A percentile compares a stretch with the other conserved stretches of the same genome.
Conservation (phyloP, 2,888 invertebrate species). For the Lasioglossum calceatum region DNA sequence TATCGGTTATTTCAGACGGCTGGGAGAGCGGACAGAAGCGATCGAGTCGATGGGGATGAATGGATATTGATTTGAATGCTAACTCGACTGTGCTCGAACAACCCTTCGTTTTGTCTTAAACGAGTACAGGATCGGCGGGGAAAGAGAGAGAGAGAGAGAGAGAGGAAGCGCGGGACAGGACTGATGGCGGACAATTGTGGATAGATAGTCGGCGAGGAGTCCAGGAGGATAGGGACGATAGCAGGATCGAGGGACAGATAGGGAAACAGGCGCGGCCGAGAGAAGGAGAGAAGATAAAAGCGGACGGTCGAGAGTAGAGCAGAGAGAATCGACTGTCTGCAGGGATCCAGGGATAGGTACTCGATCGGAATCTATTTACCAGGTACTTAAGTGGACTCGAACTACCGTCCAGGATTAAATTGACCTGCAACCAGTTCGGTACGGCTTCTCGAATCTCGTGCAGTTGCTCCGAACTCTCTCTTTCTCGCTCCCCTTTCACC, state of each 20-base stretch:
- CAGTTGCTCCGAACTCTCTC: constrained; percentile 30
- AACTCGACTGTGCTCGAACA: constrained; percentile 52
- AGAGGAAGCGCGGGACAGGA: not conserved
- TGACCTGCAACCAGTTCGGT: constrained; percentile 72
- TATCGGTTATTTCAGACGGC: constrained; percentile 31
- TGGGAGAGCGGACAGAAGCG: constrained; percentile 25
- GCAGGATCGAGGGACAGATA: constrained; percentile 21
- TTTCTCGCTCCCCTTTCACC: not conserved
- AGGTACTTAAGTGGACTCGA: constrained; percentile 76
- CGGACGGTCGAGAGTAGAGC: constrained; percentile 47
- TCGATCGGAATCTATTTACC: constrained; percentile 78
- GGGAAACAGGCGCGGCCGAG: constrained; percentile 12
- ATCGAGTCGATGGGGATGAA: constrained; percentile 51
- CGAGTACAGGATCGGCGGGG: constrained; percentile 14
- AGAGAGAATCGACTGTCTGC: constrained; percentile 71
- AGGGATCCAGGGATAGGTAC: constrained; percentile 69
- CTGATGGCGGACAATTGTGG: constrained; percentile 29
- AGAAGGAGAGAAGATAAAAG: constrained; percentile 18
- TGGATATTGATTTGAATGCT: constrained; percentile 71
- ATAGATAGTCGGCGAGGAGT: constrained; percentile 27
- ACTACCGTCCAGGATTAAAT: constrained; percentile 77
- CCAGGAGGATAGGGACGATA: not conserved
- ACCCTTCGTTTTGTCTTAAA: constrained; percentile 50
- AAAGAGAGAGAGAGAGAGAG: not conserved
- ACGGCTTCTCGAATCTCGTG: constrained; percentile 65